Evolutionary conservation across 2,888 invertebrate genomes (phyloP).

Genomic region (Euplagia quadripunctaria): DNA sequence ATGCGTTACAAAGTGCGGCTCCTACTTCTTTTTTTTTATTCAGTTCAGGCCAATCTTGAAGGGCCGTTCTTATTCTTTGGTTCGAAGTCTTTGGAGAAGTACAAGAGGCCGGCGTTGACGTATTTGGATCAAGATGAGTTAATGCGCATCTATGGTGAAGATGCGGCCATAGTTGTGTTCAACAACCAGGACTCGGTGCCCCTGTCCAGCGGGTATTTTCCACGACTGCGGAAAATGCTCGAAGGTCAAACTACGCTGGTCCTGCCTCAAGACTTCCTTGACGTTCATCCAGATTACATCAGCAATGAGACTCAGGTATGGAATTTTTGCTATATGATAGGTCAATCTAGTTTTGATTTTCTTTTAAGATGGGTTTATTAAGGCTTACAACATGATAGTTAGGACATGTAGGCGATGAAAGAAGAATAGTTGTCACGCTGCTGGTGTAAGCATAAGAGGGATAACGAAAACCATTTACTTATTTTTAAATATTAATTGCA

Average conservation of each 20-base stretch:
- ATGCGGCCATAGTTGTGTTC: constrained; percentile 87
- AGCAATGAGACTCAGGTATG: constrained; percentile 88
- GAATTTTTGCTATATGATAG: not conserved
- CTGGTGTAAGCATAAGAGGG: too few species aligned
- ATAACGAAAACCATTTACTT: too few species aligned
- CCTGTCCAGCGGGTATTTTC: constrained; percentile 85
- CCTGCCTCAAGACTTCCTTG: constrained; percentile 86
- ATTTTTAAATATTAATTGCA: too few species aligned
- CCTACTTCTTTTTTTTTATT: constrained; percentile 49
- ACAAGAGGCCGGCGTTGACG: constrained; percentile 83
- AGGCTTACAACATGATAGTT: too few species aligned
- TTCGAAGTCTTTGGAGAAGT: constrained; percentile 79
- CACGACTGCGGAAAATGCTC: constrained; percentile 86
- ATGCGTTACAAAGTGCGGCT: constrained; percentile 39
- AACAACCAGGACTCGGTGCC: constrained; percentile 87
- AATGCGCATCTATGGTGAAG: constrained; percentile 86
- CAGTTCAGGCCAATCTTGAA: constrained; percentile 79
- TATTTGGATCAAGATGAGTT: constrained; percentile 86
- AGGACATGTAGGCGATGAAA: too few species aligned
- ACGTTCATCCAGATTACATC: constrained; percentile 88
- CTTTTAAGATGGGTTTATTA: too few species aligned
- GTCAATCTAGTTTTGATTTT: not conserved
- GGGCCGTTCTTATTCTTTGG: constrained; percentile 89
- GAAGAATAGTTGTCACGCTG: too few species aligned
- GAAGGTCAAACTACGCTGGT: constrained; percentile 83